Base-by-base conservation (phyloP, 2,113 vertebrate species). In the Leucopsar rothschildi region DNA sequence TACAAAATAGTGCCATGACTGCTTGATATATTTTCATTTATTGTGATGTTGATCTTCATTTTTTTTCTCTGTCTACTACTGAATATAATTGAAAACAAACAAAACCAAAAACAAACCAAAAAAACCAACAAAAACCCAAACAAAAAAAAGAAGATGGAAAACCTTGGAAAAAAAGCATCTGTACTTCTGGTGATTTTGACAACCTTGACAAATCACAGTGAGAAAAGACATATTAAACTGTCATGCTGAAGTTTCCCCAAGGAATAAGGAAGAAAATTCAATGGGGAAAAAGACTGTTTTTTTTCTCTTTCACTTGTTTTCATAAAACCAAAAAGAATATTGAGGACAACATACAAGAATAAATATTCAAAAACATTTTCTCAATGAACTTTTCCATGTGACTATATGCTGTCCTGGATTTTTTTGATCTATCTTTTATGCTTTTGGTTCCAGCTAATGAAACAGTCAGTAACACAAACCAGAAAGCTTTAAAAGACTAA, bases 141-240 rank as follows among this genome's bases (percentile, higher is more conserved):
- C 6, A 49, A 18, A 23, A 21, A 37, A n/a, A 21, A 31, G 0
- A 49, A 20, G 6, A 39, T 3, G 8, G 6, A n/a, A 65, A 68
- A 68, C 22, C 7, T 64, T 64, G 15, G 15, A 25, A 68, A 76
- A 40, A 88, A 61, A 81, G 2, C 18, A 55, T 42, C 20, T 31
- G 2, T 31, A n/a, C 27, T 91, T 73, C 52, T 50, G 56, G 15
- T 61, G 19, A 56, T 59, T 72, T 82, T 91, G 39, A 72, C 59
- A 95, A 77, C 31, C 23, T 94, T 94, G 84, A 94, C 27, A 89
- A 84, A 82, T 90, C 23, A 71, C 82, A 93, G 16, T 24, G 27
- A 91, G 35, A 72, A 81, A 82, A 82, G 90, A 78, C 63, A 69
- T 60, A 92, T 80, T 86, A 61, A 87, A 65, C 28, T 61, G 22